Evolutionary conservation across 35 echinoderm and acorn worm genomes (phyloP).

Genomic region (Hemicentrotus pulcherrimus): DNA sequence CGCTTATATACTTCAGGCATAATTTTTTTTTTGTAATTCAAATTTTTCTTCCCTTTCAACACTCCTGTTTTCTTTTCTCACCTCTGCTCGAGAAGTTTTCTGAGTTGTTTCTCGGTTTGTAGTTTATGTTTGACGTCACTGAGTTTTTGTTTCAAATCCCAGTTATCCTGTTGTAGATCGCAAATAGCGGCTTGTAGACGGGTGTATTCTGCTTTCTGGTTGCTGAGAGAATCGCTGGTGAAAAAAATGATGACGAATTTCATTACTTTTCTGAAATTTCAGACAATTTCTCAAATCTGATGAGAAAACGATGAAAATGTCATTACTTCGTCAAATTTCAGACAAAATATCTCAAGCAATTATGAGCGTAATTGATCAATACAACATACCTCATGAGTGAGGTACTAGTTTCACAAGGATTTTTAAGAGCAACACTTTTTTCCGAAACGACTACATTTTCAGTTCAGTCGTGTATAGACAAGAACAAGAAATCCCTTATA

Average conservation of each 20-base stretch:
- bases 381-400: too few relatives aligned
- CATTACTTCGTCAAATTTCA: not conserved
- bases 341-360: too few relatives aligned
- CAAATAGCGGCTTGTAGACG: not conserved
- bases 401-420: too few relatives aligned
- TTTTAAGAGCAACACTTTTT: too few relatives aligned
- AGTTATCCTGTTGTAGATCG: not conserved
- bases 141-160: not conserved
- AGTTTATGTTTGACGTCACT: slow-evolving; percentile 29
- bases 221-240: not conserved
- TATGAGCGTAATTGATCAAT: too few relatives aligned
- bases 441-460: too few relatives aligned
- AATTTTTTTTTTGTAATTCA: too few relatives aligned
- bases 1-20: too few relatives aligned
- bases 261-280: not conserved
- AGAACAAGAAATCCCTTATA: too few relatives aligned
- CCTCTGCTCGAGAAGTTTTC: slow-evolving; percentile 20
- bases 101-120: slow-evolving; percentile 32
- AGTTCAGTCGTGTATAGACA: too few relatives aligned
- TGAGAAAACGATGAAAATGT: not conserved
- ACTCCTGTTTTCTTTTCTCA: not conserved
- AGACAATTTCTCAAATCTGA: too few relatives aligned
- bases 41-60: not conserved
- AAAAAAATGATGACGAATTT: not conserved
- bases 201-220: slow-evolving; percentile 32